These are phyloP conservation scores for Latrodectus geometricus DNA, from an alignment of 1,140 invertebrate species.

Conservation along the genomic window DNA sequence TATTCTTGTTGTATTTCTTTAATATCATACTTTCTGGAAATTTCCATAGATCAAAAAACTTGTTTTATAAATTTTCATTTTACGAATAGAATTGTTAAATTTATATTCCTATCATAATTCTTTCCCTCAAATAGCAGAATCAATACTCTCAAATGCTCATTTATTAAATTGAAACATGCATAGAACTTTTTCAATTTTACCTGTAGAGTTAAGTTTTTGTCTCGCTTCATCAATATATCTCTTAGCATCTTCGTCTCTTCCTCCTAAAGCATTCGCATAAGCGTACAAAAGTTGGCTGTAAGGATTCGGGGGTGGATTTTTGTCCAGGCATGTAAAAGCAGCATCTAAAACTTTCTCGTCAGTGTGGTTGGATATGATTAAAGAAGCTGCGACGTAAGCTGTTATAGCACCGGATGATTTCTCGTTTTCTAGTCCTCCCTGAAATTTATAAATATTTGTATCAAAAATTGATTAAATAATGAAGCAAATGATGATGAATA, in stretches of 20 bases:
- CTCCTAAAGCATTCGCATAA: constrained; percentile 74
- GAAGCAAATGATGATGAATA: too few relatives aligned
- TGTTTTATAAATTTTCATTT: too few relatives aligned
- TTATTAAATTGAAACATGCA: not conserved
- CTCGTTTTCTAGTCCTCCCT: constrained; percentile 76
- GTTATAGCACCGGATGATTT: constrained; percentile 75
- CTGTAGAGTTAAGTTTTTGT: constrained; percentile 25
- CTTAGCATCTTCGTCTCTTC: constrained; percentile 64
- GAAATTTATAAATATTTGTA: constrained; percentile 10
- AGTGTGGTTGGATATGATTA: constrained; percentile 73
- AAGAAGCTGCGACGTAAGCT: constrained; percentile 77
- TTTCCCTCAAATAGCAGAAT: too few relatives aligned
- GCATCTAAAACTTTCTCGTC: constrained; percentile 69
- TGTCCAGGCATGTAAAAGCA: constrained; percentile 74
- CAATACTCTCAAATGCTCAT: too few relatives aligned
- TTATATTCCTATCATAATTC: too few relatives aligned
- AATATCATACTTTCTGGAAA: too few relatives aligned
- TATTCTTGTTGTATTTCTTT: too few relatives aligned
- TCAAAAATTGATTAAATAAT: too few relatives aligned
- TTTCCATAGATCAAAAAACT: too few relatives aligned
- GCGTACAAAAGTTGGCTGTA: constrained; percentile 75
- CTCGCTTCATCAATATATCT: constrained; percentile 61
- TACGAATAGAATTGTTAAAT: too few relatives aligned
- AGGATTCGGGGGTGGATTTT: constrained; percentile 69
- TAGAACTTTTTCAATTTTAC: not conserved